These are phyloP conservation scores for Hymenopus coronatus DNA, from an alignment of 2,888 invertebrate species.

Conservation along the genomic window DNA sequence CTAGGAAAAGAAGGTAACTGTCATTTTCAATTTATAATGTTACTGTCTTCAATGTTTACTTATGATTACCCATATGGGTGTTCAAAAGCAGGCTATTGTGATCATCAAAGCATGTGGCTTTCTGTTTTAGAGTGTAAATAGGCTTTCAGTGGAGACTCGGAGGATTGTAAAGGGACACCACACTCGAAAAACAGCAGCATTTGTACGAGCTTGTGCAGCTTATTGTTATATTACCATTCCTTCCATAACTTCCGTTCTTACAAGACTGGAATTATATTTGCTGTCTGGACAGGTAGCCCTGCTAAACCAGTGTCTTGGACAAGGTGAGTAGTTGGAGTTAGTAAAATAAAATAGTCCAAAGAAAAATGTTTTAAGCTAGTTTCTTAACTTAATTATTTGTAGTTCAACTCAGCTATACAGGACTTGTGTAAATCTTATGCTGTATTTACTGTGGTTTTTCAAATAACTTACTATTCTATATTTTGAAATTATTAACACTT, in stretches of 20 bases:
- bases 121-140: constrained; percentile 70
- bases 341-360: not conserved
- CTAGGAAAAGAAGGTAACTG: not conserved
- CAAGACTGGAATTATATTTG: constrained; percentile 80
- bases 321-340: constrained; percentile 58
- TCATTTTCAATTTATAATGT: not conserved
- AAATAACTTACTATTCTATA: too few relatives aligned
- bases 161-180: constrained; percentile 71
- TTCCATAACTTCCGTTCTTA: constrained; percentile 79
- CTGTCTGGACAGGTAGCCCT: constrained; percentile 86
- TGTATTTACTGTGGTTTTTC: too few relatives aligned
- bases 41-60: not conserved
- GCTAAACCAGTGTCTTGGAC: constrained; percentile 85
- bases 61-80: not conserved
- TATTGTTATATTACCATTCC: constrained; percentile 96
- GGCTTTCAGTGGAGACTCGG: constrained; percentile 66
- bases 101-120: constrained; percentile 9
- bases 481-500: too few relatives aligned
- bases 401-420: too few relatives aligned
- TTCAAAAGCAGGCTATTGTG: not conserved
- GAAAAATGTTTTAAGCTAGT: too few relatives aligned
- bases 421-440: too few relatives aligned
- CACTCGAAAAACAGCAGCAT: constrained; percentile 75
- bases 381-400: too few relatives aligned
- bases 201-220: constrained; percentile 91